Evolutionary conservation across 2,113 vertebrate genomes (phyloP), one percentile per base, ranked within the genome.

Genomic region (Brachyhypopomus gauderio): DNA sequence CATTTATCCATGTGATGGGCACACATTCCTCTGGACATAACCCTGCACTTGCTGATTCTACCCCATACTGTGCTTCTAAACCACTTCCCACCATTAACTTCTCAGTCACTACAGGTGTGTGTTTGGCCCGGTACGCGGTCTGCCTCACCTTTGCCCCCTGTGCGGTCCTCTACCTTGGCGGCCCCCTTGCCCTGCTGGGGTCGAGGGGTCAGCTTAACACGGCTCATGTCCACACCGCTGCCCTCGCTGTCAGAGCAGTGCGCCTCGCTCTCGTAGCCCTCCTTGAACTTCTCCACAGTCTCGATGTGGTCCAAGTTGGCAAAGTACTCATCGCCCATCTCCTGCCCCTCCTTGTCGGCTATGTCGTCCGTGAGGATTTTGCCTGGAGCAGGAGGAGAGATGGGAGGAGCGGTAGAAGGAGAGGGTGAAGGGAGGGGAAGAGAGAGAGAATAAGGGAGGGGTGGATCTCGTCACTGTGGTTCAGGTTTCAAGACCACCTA

Each of bases 241-340:
- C 97, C 98, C 84, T 99, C 97, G 0, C 97, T 98, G 73, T 94
- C 93, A 0, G 97, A 97, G 82, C 95, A 97, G 70, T 95, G 94
- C 1, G 95, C 95, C 3, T 99, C 98, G 2, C 97, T 99, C 89
- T 99, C 98, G 17, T 99, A 99, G 34, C 98, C 98, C 72, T 99
- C 97, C 88, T 99, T 99, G 89, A 97, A 98, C 90, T 97, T 98
- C 91, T 99, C 98, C 91, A 99, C 98, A 0, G 97, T 99, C 93
- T 99, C 98, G 0, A 99, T 99, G 86, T 99, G 97, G 83, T 98
- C 97, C 88, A 99, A 90, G 88, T 99, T 99, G 34, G 97, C 97
- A 2, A 99, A 99, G 70, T 99, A 99, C 27, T 99, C 97, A 0
- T 99, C 97, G 0, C 97, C 97, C 97, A 99, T 99, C 90, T 99